phyloP scores from a whole-genome alignment of 2,113 vertebrate species.

The Hemiprocne comata region DNA sequence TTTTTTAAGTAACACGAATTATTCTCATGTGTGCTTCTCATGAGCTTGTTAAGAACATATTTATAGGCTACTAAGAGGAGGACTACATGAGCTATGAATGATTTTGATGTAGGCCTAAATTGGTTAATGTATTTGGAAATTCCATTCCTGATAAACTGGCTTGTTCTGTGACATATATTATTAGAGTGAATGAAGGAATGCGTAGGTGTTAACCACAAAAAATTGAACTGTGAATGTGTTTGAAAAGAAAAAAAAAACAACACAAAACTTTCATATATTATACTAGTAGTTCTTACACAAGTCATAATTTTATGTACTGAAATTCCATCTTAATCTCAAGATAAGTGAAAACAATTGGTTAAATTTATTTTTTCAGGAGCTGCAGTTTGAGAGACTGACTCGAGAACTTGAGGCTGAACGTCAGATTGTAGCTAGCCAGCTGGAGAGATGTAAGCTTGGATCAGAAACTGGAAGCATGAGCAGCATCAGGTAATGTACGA shows the following conservation, averaged over 20 bases:
- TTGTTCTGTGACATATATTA: fast-evolving
- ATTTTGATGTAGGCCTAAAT: neutral
- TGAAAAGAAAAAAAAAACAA: neutral
- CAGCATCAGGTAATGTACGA: conserved; percentile 89
- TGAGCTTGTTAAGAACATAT: neutral
- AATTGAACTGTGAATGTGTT: neutral
- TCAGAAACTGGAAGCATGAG: conserved; percentile 97
- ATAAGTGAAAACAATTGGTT: neutral
- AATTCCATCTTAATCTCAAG: neutral
- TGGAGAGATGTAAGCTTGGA: conserved; percentile 98
- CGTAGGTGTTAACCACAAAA: neutral
- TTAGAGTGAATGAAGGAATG: neutral
- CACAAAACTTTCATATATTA: neutral
- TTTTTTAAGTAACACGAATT: neutral
- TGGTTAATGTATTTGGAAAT: neutral
- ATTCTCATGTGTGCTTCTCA: neutral
- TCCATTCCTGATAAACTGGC: neutral
- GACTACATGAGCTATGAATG: neutral
- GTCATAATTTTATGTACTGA: neutral
- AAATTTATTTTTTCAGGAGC: conserved; percentile 81
- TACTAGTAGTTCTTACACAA: neutral
- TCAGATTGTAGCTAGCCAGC: conserved; percentile 95
- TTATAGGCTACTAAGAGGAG: neutral
- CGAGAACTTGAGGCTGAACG: conserved; percentile 97
- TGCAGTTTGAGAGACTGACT: conserved; percentile 97